phyloP scores from a whole-genome alignment of 2,113 vertebrate species.

The Prunella himalayana region DNA sequence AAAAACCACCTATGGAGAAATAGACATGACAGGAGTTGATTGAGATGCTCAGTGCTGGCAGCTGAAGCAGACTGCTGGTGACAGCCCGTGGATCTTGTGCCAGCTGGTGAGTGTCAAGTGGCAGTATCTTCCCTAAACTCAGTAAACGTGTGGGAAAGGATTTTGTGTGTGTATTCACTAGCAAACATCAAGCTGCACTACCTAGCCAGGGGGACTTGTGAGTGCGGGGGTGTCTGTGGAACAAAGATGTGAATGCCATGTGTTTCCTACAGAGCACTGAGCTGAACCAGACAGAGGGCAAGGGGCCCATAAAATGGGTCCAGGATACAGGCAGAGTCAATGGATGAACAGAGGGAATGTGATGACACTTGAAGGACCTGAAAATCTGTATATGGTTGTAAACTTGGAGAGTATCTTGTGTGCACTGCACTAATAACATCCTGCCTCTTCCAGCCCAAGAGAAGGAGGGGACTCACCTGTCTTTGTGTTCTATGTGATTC shows the following conservation, averaged over 20 bases:
- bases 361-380: fast-evolving
- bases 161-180: background rate
- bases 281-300: background rate
- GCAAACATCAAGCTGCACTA: background rate
- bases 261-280: background rate
- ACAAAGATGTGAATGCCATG: background rate
- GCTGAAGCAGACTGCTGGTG: background rate
- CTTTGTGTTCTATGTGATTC: background rate
- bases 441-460: background rate
- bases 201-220: background rate
- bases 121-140: background rate
- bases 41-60: background rate
- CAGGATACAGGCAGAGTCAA: background rate
- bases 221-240: background rate
- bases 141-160: fast-evolving
- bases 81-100: background rate
- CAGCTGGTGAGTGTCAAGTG: background rate
- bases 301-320: background rate
- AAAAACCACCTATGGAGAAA: background rate
- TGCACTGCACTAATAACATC: no score
- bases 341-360: background rate
- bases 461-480: fast-evolving
- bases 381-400: background rate
- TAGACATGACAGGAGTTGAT: fast-evolving
- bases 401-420: background rate